Evolutionary conservation across 2,113 vertebrate genomes (phyloP), one percentile per base, ranked within the genome.

Genomic region (Phoenicopterus ruber): DNA sequence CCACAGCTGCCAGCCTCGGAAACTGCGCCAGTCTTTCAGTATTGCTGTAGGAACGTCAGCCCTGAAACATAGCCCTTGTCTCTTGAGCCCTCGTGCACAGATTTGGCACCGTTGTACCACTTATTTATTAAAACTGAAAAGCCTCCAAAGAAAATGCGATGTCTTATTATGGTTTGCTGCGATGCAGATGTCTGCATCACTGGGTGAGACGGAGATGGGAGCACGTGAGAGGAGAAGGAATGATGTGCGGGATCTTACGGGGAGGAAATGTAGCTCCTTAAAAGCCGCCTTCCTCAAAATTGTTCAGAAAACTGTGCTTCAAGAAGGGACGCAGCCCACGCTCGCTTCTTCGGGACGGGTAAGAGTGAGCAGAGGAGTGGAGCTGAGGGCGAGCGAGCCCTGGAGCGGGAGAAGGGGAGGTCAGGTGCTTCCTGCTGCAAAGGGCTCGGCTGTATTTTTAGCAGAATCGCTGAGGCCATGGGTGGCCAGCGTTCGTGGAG

Each of bases 101-200:
- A 62, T 87, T 20, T 66, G 88, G 67, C 72, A 82, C 76, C 9
- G 2, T 16, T 47, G 36, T 54, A 87, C 25, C 71, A 85, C 25
- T 89, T 94, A 95, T 94, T 97, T 93, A 95, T 94, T 97, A 94
- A 95, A 94, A 38, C 6, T 18, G 26, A 89, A 91, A 61, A 80
- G 66, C 77, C 63, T 49, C 62, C 78, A 62, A 55, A 77, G 84
- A 42, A n/a, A 73, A 77, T 7, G 7, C 0, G 0, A 9, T 38
- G 9, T 4, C 72, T 69, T 55, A 5, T 66, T 89, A 3, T 0
- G 7, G 8, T 54, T 82, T 77, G 54, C 22, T 31, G 1, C 6
- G 50, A 42, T 18, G 57, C 36, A 42, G 34, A 3, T 10, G 7
- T 57, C 47, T 73, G 40, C 8, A 0, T 8, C 20, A 29, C 22